A percentile compares a stretch with the other conserved stretches of the same genome.
Conservation (phyloP, 2,888 invertebrate species). For the Slavum lentiscoides region DNA sequence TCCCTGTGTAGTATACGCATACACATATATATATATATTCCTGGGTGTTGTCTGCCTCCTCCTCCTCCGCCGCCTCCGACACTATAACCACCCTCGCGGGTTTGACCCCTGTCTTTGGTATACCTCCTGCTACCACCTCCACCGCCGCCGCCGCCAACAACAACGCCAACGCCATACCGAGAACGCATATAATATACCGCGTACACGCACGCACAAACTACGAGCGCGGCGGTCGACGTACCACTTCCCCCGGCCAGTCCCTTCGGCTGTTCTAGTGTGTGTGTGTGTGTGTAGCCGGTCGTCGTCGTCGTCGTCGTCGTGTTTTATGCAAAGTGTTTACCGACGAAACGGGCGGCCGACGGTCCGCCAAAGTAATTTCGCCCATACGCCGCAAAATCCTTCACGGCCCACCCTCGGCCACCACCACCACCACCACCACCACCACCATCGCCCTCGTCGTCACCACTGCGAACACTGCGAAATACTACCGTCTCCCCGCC, state of each 20-base stretch:
- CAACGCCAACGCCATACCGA: too few relatives aligned
- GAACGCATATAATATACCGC: too few relatives aligned
- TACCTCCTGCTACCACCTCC: background rate
- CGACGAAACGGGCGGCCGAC: constrained; percentile 42
- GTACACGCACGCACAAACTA: background rate
- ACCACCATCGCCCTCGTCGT: background rate
- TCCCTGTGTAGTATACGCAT: background rate
- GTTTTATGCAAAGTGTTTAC: constrained; percentile 53
- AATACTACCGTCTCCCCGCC: background rate
- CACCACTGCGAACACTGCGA: too few relatives aligned
- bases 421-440: background rate
- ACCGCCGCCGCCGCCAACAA: too few relatives aligned
- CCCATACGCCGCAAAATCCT: constrained; percentile 43
- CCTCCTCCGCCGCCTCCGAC: constrained; percentile 6
- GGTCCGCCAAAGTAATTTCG: constrained; percentile 46
- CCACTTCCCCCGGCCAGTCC: background rate
- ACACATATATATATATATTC: constrained; percentile 3
- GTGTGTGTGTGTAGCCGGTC: background rate
- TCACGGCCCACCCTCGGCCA: background rate
- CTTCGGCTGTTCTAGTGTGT: too few relatives aligned
- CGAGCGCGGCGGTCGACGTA: background rate
- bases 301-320: constrained; percentile 36
- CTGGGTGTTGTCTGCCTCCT: constrained; percentile 31
- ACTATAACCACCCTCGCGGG: constrained; percentile 37
- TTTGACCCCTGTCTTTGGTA: constrained; percentile 46